Evolutionary conservation across 2,888 invertebrate genomes (phyloP).

Genomic region (Melolontha melolontha): DNA sequence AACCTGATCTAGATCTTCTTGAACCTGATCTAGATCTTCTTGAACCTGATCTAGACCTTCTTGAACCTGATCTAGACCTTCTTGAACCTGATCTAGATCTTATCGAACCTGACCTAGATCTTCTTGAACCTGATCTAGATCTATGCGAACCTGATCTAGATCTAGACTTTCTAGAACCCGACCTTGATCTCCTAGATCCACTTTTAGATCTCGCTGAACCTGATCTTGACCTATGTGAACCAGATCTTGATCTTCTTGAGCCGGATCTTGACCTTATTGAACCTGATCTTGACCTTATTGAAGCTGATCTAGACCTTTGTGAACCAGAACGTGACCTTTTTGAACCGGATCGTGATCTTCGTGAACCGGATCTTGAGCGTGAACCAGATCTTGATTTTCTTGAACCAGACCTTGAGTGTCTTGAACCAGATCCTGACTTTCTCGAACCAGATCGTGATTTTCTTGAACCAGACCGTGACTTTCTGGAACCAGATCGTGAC

Average conservation of each 20-base stretch:
- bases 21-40: slow-evolving; percentile 9
- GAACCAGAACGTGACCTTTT: slow-evolving; percentile 45
- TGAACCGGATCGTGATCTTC: slow-evolving; percentile 44
- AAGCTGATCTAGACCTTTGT: slow-evolving; percentile 27
- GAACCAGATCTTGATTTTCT: slow-evolving; percentile 53
- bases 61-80: slow-evolving; percentile 20
- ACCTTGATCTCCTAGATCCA: slow-evolving; percentile 55
- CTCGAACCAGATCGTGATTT: slow-evolving; percentile 53
- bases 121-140: slow-evolving; percentile 38
- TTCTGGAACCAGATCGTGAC: slow-evolving; percentile 42
- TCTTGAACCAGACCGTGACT: slow-evolving; percentile 54
- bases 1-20: slow-evolving; percentile 15
- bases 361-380: slow-evolving; percentile 48
- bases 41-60: slow-evolving; percentile 52
- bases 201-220: slow-evolving; percentile 55
- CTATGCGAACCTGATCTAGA: slow-evolving; percentile 47
- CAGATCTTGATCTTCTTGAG: slow-evolving; percentile 46
- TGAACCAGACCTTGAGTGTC: slow-evolving; percentile 54
- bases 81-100: slow-evolving; percentile 45
- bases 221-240: slow-evolving; percentile 55
- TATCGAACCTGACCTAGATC: slow-evolving; percentile 44
- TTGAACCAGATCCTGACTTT: slow-evolving; percentile 42
- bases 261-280: slow-evolving; percentile 54
- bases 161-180: slow-evolving; percentile 48
- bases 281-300: slow-evolving; percentile 47